These are phyloP conservation scores for Muscicapa striata DNA, from an alignment of 2,797 vertebrate species.

Conservation along the genomic window DNA sequence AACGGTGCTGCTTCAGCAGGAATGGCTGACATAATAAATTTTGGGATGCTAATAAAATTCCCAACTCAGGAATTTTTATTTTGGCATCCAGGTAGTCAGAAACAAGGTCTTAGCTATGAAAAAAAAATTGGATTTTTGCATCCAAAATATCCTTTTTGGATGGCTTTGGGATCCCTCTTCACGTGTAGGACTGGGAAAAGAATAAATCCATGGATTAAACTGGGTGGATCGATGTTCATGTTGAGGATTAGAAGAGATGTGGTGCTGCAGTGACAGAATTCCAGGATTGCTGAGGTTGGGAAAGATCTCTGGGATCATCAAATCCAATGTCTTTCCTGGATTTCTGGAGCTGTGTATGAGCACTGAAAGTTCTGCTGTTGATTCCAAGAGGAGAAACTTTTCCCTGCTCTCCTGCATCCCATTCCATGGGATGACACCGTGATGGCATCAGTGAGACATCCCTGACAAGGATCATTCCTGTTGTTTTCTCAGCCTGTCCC, in stretches of 20 bases:
- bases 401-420: neutral
- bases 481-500: neutral
- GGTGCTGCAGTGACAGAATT: neutral
- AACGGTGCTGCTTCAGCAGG: neutral
- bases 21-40: neutral
- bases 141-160: neutral
- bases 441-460: neutral
- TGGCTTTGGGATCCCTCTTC: neutral
- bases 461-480: neutral
- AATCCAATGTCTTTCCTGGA: neutral
- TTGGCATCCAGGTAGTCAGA: no score
- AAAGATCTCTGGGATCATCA: neutral
- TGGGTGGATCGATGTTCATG: no score
- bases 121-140: neutral
- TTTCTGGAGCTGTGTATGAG: neutral
- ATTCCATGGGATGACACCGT: no score
- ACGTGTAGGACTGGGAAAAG: neutral
- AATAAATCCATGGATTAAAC: accelerated
- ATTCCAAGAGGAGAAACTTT: neutral
- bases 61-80: neutral
- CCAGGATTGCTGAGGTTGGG: neutral
- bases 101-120: neutral
- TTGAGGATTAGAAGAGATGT: neutral
- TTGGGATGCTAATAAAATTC: neutral
- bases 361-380: neutral